Evolutionary conservation across 2,888 invertebrate genomes (phyloP).

Genomic region (Sussaba pulchella): DNA sequence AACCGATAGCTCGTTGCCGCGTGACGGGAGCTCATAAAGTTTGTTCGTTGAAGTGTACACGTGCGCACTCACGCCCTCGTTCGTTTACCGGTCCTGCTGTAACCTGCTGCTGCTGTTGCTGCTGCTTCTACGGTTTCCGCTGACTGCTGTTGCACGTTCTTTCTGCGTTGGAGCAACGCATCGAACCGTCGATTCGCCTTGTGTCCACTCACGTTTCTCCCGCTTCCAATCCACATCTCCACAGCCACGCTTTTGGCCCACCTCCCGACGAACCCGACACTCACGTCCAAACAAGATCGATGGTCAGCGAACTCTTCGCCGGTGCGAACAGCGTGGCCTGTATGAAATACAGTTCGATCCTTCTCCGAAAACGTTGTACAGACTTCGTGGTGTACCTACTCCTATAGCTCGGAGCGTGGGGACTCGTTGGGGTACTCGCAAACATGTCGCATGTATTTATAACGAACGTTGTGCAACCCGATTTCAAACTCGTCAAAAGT

Average conservation of each 20-base stretch:
- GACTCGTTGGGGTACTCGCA: conserved; percentile 11
- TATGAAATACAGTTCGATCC: conserved; percentile 26
- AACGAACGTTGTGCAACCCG: conserved; percentile 35
- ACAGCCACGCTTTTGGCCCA: conserved; percentile 2
- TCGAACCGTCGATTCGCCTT: conserved; percentile 52
- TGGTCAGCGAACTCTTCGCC: conserved; percentile 38
- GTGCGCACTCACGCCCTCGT: not conserved
- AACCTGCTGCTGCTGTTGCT: not conserved
- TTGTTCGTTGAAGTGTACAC: conserved; percentile 33
- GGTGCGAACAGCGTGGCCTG: conserved; percentile 19
- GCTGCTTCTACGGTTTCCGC: too few species aligned
- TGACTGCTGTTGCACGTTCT: conserved; percentile 34
- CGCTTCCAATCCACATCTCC: conserved; percentile 10
- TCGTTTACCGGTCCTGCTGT: not conserved
- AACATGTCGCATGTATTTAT: conserved; percentile 44
- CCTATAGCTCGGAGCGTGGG: not conserved
- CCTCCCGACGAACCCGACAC: conserved; percentile 23
- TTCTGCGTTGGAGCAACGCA: conserved; percentile 40
- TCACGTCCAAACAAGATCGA: conserved; percentile 58
- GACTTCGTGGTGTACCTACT: not conserved
- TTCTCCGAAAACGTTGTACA: not conserved
- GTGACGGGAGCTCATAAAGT: conserved; percentile 63
- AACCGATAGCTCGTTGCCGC: conserved; percentile 53
- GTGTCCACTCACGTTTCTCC: conserved; percentile 27
- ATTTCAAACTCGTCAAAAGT: conserved; percentile 52